A percentile compares a stretch with the other conserved stretches of the same genome.
Conservation (phyloP, 2,113 vertebrate species). For the Scolopax mira region DNA sequence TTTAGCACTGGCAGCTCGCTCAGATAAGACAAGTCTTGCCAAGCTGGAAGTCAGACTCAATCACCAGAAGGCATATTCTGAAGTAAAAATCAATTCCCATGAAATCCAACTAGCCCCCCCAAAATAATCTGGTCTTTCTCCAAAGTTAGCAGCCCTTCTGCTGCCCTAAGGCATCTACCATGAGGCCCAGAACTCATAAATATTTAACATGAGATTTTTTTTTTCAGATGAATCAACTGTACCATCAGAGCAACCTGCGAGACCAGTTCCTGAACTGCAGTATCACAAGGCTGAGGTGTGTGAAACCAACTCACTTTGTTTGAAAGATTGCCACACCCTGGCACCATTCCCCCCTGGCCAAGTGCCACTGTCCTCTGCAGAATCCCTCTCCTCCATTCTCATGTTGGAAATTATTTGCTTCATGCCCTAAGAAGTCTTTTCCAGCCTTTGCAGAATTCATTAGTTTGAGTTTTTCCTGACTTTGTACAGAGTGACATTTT, state of each 20-base stretch:
- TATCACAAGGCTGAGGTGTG: slow-evolving; percentile 72
- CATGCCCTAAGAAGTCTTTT: background rate
- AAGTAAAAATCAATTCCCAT: background rate
- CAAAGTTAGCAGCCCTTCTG: background rate
- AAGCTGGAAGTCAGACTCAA: background rate
- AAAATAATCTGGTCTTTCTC: background rate
- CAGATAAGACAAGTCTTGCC: background rate
- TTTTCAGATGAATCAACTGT: slow-evolving; percentile 72
- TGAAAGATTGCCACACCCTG: background rate
- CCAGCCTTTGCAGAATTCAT: background rate
- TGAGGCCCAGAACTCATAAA: background rate
- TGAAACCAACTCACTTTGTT: background rate
- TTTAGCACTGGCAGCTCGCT: background rate
- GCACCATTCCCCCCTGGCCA: background rate
- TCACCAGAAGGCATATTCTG: background rate
- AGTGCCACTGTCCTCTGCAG: background rate
- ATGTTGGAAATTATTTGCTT: background rate
- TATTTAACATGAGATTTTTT: background rate
- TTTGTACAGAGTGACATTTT: background rate
- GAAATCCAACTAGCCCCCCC: background rate
- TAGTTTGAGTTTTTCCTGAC: background rate
- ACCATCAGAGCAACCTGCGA: slow-evolving; percentile 39
- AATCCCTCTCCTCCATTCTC: background rate
- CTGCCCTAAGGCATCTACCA: background rate
- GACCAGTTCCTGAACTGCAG: slow-evolving; percentile 66